A percentile compares a stretch with the other conserved stretches of the same genome.
Conservation (phyloP, 2,888 invertebrate species). For the Yponomeuta plumbellus region DNA sequence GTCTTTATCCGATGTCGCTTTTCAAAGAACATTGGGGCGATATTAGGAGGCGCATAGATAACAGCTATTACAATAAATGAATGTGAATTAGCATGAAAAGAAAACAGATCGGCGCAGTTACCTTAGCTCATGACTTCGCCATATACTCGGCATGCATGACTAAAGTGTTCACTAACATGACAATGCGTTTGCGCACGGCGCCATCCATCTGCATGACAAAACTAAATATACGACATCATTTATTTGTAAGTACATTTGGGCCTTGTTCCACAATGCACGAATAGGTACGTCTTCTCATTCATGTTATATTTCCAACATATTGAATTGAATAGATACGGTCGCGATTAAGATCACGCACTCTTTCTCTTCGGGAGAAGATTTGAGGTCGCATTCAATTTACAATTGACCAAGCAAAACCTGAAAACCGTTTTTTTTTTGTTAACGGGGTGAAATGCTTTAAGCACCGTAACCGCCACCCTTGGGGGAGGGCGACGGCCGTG, state of each 20-base stretch:
- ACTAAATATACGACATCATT: not conserved
- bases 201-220: not conserved
- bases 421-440: too few relatives aligned
- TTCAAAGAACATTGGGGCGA: not conserved
- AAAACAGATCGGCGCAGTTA: conserved; percentile 1
- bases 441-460: too few relatives aligned
- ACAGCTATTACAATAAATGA: conserved; percentile 1
- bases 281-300: too few relatives aligned
- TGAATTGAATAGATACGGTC: too few relatives aligned
- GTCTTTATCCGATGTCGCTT: not conserved
- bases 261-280: too few relatives aligned
- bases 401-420: too few relatives aligned
- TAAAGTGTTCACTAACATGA: not conserved
- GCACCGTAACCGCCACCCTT: too few relatives aligned
- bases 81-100: not conserved
- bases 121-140: not conserved
- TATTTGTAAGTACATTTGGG: not conserved
- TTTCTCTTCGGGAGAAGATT: too few relatives aligned
- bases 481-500: too few relatives aligned
- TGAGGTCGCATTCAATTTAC: too few relatives aligned
- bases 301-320: too few relatives aligned
- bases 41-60: not conserved
- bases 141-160: not conserved
- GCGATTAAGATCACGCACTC: too few relatives aligned
- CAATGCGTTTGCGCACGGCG: not conserved